Conservation (phyloP, 2,113 vertebrate species). For the Emydura subglobosa region DNA sequence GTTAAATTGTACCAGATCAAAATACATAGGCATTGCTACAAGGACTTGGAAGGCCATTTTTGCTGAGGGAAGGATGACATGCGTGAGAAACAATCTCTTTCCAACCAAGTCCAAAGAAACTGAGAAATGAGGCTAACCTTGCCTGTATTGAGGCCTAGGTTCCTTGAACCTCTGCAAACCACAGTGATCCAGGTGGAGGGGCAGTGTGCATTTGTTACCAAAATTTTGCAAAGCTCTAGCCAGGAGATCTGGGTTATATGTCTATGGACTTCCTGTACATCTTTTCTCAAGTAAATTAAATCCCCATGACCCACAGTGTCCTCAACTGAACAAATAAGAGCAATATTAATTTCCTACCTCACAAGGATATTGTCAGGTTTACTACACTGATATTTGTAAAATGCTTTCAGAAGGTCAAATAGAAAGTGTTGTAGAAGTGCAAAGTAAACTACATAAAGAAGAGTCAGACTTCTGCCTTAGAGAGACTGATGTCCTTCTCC, state of each 20-base stretch:
- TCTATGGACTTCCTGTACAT: background rate
- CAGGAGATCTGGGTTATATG: background rate
- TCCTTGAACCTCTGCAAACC: background rate
- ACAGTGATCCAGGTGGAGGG: background rate
- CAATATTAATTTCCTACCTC: background rate
- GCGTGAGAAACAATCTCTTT: background rate
- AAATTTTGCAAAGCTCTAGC: background rate
- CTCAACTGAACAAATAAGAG: background rate
- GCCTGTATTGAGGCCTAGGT: background rate
- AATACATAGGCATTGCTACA: background rate
- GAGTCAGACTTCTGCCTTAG: background rate
- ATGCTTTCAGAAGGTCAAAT: background rate
- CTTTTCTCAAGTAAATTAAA: background rate
- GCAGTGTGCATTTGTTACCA: background rate
- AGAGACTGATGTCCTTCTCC: background rate
- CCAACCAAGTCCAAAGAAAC: background rate
- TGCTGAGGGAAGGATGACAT: background rate
- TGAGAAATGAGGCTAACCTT: background rate
- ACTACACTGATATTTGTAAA: background rate
- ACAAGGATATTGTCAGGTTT: background rate
- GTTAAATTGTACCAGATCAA: background rate
- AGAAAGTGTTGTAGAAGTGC: background rate
- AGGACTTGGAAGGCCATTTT: background rate
- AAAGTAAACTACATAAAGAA: background rate
- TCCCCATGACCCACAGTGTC: background rate